Conservation (phyloP, 2,113 vertebrate species). For the Bos javanicus region DNA sequence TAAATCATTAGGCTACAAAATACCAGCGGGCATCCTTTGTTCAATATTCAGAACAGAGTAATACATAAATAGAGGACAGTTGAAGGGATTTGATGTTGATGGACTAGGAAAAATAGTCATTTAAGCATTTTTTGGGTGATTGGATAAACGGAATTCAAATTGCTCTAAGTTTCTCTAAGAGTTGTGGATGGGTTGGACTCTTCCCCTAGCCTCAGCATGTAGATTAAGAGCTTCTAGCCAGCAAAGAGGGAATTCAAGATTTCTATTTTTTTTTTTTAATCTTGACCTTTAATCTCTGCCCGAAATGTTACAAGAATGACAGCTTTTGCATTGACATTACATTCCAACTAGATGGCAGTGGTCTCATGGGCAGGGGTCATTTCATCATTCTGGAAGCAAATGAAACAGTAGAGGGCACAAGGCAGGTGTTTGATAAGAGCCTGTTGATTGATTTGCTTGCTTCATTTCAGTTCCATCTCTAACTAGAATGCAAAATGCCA, state of each 20-base stretch:
- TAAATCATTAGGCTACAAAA: neutral
- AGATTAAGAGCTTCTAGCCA: neutral
- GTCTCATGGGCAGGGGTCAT: neutral
- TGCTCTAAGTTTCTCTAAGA: neutral
- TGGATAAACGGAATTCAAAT: neutral
- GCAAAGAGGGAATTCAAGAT: neutral
- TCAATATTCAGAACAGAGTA: neutral
- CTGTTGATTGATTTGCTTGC: neutral
- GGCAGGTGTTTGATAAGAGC: neutral
- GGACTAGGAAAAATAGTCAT: neutral
- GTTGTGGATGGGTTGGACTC: neutral
- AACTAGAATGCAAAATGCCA: neutral
- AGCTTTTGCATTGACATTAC: neutral
- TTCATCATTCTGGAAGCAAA: neutral
- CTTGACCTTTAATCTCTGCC: neutral
- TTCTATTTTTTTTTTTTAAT: neutral
- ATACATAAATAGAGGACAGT: neutral
- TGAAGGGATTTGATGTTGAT: neutral
- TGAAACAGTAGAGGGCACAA: neutral
- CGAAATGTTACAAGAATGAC: neutral
- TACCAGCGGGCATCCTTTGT: neutral
- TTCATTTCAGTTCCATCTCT: neutral
- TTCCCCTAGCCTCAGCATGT: neutral
- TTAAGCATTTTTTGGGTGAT: neutral
- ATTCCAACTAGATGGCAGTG: neutral